phyloP scores from a whole-genome alignment of 1,140 invertebrate species.

The Acromyrmex charruanus region DNA sequence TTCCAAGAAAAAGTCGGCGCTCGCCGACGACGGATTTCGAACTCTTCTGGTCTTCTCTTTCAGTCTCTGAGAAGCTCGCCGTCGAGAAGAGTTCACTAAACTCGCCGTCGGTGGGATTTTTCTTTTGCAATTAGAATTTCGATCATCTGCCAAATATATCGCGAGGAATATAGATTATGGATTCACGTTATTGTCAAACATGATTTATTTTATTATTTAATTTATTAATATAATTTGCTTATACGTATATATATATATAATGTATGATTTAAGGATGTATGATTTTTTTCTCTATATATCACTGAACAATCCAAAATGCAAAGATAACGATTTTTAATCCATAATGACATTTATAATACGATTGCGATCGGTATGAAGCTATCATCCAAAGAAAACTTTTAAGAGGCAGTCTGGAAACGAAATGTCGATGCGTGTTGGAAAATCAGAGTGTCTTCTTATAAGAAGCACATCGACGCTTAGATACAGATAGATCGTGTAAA shows the following conservation, averaged over 20 bases:
- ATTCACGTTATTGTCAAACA: neutral
- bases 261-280: neutral
- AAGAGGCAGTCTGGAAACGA: conserved; percentile 17
- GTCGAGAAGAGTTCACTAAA: conserved; percentile 42
- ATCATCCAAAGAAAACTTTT: neutral
- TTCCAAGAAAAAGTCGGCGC: conserved; percentile 72
- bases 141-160: conserved; percentile 17
- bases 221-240: neutral
- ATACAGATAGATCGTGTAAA: conserved; percentile 47
- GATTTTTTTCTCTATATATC: no score
- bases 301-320: neutral
- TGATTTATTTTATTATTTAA: conserved; percentile 14
- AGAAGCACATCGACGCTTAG: conserved; percentile 48
- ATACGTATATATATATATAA: neutral
- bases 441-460: conserved; percentile 56
- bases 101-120: neutral
- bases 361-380: neutral
- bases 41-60: conserved; percentile 6
- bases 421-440: conserved; percentile 40
- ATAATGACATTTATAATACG: neutral
- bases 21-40: conserved; percentile 46
- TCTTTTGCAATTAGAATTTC: conserved; percentile 40
- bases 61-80: conserved; percentile 37
- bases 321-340: neutral
- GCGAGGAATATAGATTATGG: no score